Evolutionary conservation across 2,797 vertebrate genomes (phyloP), one percentile per base, ranked within the genome.

Genomic region (Epinephelus malabaricus): DNA sequence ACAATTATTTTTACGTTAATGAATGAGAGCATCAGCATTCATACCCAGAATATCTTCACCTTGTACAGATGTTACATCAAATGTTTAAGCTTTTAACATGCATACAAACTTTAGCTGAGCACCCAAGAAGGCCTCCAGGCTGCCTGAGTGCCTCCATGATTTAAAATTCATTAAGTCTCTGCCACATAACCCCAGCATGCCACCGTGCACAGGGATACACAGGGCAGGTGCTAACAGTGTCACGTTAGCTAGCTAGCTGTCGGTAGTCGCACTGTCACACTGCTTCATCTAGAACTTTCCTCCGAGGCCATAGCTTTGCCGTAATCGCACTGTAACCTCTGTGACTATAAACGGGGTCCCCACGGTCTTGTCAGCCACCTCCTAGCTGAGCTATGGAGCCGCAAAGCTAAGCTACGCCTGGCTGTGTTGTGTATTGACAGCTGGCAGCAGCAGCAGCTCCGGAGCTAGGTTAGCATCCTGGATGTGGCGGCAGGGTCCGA

Each of bases 381-480:
- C 7, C 61, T 1, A 12, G 45, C 3, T 14, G 55, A 30, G 84
- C 73, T 15, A 21, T 17, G 21, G 60, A 15, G 14, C 34, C 69
- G 53, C 19, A 2, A 14, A 65, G 82, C 86, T 76, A 60, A 66
- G 83, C 86, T 77, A 25, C 56, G 65, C 47, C 75, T 18, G 79
- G 25, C 51, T 77, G 67, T 68, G 78, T 17, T 47, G 69, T 72
- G 76, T 90, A 85, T 89, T 94, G 93, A 92, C 93, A 94, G 91
- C 86, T 86, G 88, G 78, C 73, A 73, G 78, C 65, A 85, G 81
- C 91, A 85, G 81, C 88, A 82, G 89, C 91, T 84, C 83, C 62
- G 71, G 27, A 72, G 86, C 83, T 89, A 90, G 45, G 71, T 87
- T 93, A 94, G 93, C 93, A 87, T 87, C 69, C 80, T 67, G 80